Percentiles rank a stretch among this genome's conserved stretches.
Conservation (phyloP, 1,140 invertebrate species). For the Achatina immaculata region DNA sequence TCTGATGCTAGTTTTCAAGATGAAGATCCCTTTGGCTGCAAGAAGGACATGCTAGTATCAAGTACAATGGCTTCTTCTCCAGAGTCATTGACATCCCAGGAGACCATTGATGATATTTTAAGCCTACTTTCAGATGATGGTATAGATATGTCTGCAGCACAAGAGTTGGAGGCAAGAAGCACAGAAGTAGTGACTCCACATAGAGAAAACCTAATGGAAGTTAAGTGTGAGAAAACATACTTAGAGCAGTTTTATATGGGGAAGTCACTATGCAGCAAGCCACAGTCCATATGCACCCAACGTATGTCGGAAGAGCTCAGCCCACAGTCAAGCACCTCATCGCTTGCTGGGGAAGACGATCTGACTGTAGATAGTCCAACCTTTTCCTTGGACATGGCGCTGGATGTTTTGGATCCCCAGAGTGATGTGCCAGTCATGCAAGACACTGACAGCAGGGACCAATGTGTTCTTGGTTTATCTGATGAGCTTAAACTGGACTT, state of each 20-base stretch:
- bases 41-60: neutral
- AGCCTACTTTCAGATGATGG: slow-evolving; percentile 44
- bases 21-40: neutral
- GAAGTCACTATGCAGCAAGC: slow-evolving; percentile 13
- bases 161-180: slow-evolving; percentile 37
- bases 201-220: slow-evolving; percentile 39
- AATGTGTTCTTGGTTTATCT: slow-evolving; percentile 18
- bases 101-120: slow-evolving; percentile 60
- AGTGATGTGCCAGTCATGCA: slow-evolving; percentile 45
- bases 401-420: slow-evolving; percentile 28
- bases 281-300: slow-evolving; percentile 9
- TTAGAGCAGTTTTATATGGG: slow-evolving; percentile 13
- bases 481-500: slow-evolving; percentile 8
- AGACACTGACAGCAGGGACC: neutral
- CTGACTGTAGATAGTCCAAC: slow-evolving; percentile 23
- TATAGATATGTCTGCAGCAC: slow-evolving; percentile 30
- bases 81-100: slow-evolving; percentile 13
- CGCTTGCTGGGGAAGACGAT: slow-evolving; percentile 44
- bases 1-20: neutral
- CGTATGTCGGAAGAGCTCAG: slow-evolving; percentile 36
- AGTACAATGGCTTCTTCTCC: neutral
- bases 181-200: slow-evolving; percentile 38
- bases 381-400: slow-evolving; percentile 12
- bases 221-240: slow-evolving; percentile 22
- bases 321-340: slow-evolving; percentile 46